Base-by-base conservation (phyloP, 2,888 invertebrate genomes). In the Leptopterna dolabrata region DNA sequence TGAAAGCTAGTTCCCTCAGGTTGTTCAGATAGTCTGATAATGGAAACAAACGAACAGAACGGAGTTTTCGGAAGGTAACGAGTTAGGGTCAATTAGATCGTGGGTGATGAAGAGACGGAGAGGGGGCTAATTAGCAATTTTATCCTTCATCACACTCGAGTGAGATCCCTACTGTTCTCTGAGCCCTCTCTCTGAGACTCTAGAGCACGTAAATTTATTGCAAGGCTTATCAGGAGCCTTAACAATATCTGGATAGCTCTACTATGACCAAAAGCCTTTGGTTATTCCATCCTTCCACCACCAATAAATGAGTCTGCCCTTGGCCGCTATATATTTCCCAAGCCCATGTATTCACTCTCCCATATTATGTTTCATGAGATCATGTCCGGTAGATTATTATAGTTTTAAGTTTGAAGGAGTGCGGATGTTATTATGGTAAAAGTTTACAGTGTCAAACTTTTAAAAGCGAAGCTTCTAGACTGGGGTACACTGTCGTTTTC, bases 111-210 rank as follows among this genome's bases (percentile, higher is more conserved):
- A n/a, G 55, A 6, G 55, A 9, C 3, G 19, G 55, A n/a, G 16
- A 9, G 55, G 41, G 43, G 16, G 14, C 30, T 84, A 84, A 84
- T 84, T 84, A 84, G 73, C 30, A 73, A 84, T 84, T 73, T 84
- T 73, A 84, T 84, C 73, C 36, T 84, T 84, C 84, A 84, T 84
- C 84, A 45, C 84, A n/a, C 71, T 43, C 73, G n/a, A 36, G 43
- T 41, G 84, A 45, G 45, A 27, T n/a, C 30, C 13, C 71, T 27
- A 0, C 36, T 19, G 45, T 30, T 29, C 24, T 11, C 29, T 41
- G 19, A 27, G n/a, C 41, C 43, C 9, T 13, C 16, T 81, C 80
- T 51, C 30, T 14, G 51, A 51, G 51, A 51, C 27, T 81, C 27
- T 16, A 29, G 24, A 36, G 84, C 71, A 84, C 73, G 29, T 84